phyloP scores from a whole-genome alignment of 2,888 invertebrate genomes.

The Ennomos quercinarius region DNA sequence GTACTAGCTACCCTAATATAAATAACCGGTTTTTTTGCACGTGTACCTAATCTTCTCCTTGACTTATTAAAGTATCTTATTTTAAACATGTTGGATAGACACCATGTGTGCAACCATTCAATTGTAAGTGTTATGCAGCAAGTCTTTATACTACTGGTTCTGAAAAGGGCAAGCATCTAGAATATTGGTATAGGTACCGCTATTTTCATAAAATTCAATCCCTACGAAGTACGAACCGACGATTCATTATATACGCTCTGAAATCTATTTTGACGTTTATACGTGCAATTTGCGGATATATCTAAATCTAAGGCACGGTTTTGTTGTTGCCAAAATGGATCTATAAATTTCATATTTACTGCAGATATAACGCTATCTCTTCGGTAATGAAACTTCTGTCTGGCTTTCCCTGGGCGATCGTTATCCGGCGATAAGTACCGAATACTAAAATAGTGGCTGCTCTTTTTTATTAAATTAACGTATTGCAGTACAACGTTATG shows the following conservation, averaged over 20 bases:
- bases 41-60: no score
- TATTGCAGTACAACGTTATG: no score
- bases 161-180: no score
- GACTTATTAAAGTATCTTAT: no score
- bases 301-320: conserved; percentile 17
- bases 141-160: no score
- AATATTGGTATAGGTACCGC: no score
- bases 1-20: no score
- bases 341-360: conserved; percentile 52
- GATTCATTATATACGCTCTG: conserved; percentile 21
- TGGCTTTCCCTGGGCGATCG: conserved; percentile 41
- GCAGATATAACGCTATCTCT: conserved; percentile 45
- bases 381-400: conserved; percentile 47
- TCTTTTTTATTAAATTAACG: conserved; percentile 10
- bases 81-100: neutral
- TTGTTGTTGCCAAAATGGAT: conserved; percentile 38
- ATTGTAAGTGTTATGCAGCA: no score
- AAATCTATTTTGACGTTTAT: conserved; percentile 29
- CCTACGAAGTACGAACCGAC: no score
- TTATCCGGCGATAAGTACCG: conserved; percentile 31
- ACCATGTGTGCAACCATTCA: neutral
- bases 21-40: no score
- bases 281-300: conserved; percentile 21
- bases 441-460: conserved; percentile 17
- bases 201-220: no score